These are phyloP conservation scores for Gambelia wislizenii DNA, from an alignment of 2,797 vertebrate genomes.

Conservation along the genomic window DNA sequence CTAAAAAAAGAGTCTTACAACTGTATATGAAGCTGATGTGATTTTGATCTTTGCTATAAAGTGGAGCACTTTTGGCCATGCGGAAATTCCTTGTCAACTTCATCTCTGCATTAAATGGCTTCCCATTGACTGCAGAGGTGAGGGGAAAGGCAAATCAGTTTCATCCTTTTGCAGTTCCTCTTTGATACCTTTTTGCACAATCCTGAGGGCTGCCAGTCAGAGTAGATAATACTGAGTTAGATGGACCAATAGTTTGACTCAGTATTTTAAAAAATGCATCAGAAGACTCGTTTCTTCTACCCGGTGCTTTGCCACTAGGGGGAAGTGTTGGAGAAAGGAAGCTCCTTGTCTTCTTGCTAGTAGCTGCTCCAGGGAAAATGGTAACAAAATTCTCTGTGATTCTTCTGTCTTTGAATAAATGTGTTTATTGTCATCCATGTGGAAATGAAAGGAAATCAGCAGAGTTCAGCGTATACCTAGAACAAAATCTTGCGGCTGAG, in stretches of 20 bases:
- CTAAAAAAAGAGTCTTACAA: not conserved
- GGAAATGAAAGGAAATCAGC: not conserved
- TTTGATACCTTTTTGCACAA: not conserved
- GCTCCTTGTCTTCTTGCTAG: fast-evolving
- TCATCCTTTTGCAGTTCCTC: not conserved
- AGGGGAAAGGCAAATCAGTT: not conserved
- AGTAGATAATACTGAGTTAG: not conserved
- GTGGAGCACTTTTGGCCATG: not conserved
- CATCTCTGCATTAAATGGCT: not conserved
- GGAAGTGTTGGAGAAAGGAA: slow-evolving; percentile 69
- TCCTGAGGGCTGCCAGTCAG: not conserved
- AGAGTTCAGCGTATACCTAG: not conserved
- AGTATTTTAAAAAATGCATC: not conserved
- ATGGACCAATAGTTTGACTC: not conserved
- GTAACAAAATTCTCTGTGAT: not conserved
- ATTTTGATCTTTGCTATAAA: not conserved
- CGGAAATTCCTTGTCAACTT: not conserved
- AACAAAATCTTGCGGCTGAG: not conserved
- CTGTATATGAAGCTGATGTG: not conserved
- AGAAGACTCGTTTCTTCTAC: not conserved
- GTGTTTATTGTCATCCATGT: not conserved
- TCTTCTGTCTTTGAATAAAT: not conserved
- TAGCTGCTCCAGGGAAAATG: not conserved
- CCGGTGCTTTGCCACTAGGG: slow-evolving; percentile 50
- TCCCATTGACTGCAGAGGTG: not conserved